Evolutionary conservation across 2,113 vertebrate species (phyloP).

Genomic region (Varanus komodoensis): DNA sequence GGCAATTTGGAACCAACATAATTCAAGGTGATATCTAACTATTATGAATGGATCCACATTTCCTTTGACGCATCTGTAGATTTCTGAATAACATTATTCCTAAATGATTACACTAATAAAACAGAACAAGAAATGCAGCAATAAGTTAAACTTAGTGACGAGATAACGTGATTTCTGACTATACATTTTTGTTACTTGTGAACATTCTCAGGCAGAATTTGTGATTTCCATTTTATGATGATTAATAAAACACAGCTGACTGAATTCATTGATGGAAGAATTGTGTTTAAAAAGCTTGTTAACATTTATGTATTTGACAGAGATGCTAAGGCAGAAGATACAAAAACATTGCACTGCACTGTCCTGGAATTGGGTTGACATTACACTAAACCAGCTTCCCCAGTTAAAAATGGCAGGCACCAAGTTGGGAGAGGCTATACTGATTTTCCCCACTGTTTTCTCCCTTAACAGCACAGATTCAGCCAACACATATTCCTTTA

Average conservation of each 20-base stretch:
- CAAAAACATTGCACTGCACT: conserved; percentile 23
- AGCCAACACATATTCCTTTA: conserved; percentile 35
- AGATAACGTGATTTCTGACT: conserved; percentile 13
- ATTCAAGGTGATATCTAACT: not conserved
- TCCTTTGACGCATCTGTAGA: conserved; percentile 1
- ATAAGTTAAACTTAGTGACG: not conserved
- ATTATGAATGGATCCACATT: not conserved
- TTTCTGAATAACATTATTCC: conserved; percentile 11
- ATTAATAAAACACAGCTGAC: conserved; percentile 52
- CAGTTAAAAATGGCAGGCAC: not conserved
- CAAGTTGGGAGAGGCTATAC: not conserved
- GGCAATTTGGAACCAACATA: not conserved
- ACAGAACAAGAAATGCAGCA: not conserved
- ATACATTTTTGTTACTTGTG: not conserved
- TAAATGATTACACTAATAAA: conserved; percentile 30
- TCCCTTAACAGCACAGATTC: conserved; percentile 26
- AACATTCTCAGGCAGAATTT: conserved; percentile 18
- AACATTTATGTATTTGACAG: conserved; percentile 42
- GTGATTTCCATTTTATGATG: conserved; percentile 35
- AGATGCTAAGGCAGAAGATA: conserved; percentile 24
- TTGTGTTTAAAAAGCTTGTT: conserved; percentile 51
- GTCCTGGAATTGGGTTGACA: conserved; percentile 25
- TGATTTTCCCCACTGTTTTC: not conserved
- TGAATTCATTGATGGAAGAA: not conserved
- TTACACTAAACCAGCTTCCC: not conserved